Evolutionary conservation across 1,140 invertebrate species (phyloP), one percentile per base, ranked within the genome.

Genomic region (Parapsyche elsis): DNA sequence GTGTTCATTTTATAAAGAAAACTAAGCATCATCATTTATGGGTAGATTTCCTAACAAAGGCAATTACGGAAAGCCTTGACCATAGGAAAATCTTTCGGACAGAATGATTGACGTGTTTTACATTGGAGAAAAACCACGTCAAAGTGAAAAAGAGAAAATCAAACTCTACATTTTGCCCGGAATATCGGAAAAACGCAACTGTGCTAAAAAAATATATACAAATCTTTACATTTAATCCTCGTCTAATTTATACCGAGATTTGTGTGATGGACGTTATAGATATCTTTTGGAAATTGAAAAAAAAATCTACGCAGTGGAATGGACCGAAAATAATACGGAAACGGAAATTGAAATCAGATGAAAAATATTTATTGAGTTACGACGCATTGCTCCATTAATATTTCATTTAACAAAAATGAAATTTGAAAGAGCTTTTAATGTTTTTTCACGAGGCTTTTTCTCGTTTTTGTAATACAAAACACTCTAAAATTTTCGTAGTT

Each of bases 361-460:
- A 64, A 77, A 57, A 77, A 77, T 77, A 77, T 77, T 77, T 77
- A 77, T 77, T 77, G 59, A 26, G 12, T 77, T 64, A 26, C 73
- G 46, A 45, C 10, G 24, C 16, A 71, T 26, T 49, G 19, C 24
- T 57, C 16, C 73, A 57, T 67, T 30, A 67, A 67, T 24, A 26
- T 67, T 67, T 67, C 64, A 67, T 67, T 67, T 67, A 12, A 10
- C 49, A 10, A 61, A 61, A 61, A 23, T 16, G n/a, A 21, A 53
- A 53, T 38, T 38, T 7, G 30, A 4, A 7, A 38, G 7, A 38
- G 30, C 7, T 38, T 38, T 7, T 4, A 53, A 53, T 14, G 12
- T 53, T 53, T 53, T 53, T 53, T 2, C 12, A 14, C 45, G 45
- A 46, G 5, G n/a, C n/a, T n/a, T n/a, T n/a, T n/a, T n/a, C n/a